Percentiles rank a stretch among this genome's conserved stretches.
These are phyloP conservation scores for Pitta sordida DNA, from an alignment of 2,113 vertebrate genomes.

Conservation along the genomic window DNA sequence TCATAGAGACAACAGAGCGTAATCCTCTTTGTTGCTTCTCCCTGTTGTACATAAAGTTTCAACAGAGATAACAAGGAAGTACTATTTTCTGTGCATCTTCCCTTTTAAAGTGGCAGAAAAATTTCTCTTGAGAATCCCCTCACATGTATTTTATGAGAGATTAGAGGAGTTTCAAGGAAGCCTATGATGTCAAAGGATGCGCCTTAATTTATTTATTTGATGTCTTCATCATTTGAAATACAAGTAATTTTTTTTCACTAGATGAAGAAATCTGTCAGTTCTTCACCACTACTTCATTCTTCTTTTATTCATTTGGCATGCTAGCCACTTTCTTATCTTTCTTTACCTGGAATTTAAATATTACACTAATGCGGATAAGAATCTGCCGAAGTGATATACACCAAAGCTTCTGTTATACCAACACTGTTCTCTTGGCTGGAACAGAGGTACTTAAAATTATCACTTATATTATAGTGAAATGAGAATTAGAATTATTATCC, in stretches of 20 bases:
- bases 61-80: neutral
- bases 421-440: neutral
- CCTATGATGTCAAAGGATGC: neutral
- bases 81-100: neutral
- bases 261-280: neutral
- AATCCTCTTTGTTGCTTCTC: neutral
- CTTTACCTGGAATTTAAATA: neutral
- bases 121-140: neutral
- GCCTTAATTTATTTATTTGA: neutral
- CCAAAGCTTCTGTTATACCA: neutral
- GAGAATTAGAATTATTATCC: neutral
- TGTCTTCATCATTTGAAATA: neutral
- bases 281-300: neutral
- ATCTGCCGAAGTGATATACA: neutral
- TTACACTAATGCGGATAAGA: neutral
- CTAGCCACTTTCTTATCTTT: neutral
- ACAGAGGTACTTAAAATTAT: neutral
- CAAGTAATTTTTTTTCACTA: neutral
- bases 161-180: neutral
- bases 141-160: neutral
- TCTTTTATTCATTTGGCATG: neutral
- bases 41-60: neutral
- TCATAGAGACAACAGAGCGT: rapidly evolving
- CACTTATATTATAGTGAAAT: neutral
- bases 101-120: neutral